Base-by-base conservation (phyloP, 2,797 vertebrate genomes). In the Pangasius larnaudii region DNA sequence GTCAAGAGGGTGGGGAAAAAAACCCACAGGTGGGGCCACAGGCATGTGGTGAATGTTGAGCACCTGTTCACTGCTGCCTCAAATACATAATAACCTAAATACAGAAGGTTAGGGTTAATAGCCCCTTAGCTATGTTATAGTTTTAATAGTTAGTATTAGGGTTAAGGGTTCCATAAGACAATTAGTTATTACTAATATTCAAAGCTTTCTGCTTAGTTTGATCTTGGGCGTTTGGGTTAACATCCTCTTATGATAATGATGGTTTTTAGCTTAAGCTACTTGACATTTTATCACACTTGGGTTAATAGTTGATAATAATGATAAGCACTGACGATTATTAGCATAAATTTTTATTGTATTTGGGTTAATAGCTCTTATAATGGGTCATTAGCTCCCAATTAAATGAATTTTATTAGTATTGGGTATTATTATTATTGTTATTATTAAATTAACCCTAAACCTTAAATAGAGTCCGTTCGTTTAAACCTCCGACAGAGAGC, bases 21-120 rank as follows among this genome's bases (percentile, higher is more conserved):
- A 16, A 7, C 1, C 69, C 30, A 36, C 81, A 83, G 61, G 27
- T 83, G 81, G 42, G 27, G 18, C 27, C 27, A 5, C 61, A 49
- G 81, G 81, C 61, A 67, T 51, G 61, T 30, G 27, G 61, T n/a
- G 61, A 67, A 67, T 67, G 42, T 30, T 49, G 39, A 82, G 80
- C 59, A 46, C 36, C 58, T 82, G 58, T 82, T 82, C 24, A 46
- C 22, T 33, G n/a, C 16, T 13, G 80, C 61, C 39, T 18, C 16
- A 65, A 65, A 65, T 83, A 83, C 75, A 36, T 18, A 53, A 8
- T 36, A 42, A 49, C 59, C 16, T 65, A 19, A 83, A 67, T 67
- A 65, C 59, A 22, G 3, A 51, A 49, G 42, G 59, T 49, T 67
- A 65, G 27, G 6, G 16, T 67, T 82, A 39, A 65, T 24, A 36